Base-by-base conservation (phyloP, 2,113 vertebrate genomes). In the Ailurus styani region DNA sequence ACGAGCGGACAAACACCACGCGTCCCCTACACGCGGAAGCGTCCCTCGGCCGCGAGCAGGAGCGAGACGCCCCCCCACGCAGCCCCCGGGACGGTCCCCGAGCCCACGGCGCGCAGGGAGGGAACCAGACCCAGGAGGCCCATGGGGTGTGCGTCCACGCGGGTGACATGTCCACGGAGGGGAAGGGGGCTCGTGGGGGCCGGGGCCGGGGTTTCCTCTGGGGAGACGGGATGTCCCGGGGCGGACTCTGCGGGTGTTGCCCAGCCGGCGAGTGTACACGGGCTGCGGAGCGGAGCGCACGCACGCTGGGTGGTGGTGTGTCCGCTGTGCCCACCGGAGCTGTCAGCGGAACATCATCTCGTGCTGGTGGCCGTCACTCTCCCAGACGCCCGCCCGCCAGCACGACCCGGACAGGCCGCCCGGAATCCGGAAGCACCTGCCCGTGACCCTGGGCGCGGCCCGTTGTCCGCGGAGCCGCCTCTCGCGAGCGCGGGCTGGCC, bases 1-100 rank as follows among this genome's bases (percentile, higher is more conserved):
- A 21, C 2, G 23, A 9, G 20, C 2, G 0, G 20, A 9, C 14
- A 13, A 4, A 23, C 29, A 34, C 1, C 9, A 34, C 0, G 18
- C 11, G 6, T 27, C 52, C 54, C 3, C 9, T 15, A 29, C 20
- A 3, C 8, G 21, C 4, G 12, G 66, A 20, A 23, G 45, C 73
- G 2, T 31, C 73, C 42, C 14, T 8, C 13, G 2, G 37, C 82
- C 17, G 0, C 29, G 18, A 34, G 42, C 9, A 62, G 82, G 82
- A 62, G 37, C 20, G 0, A 14, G n/a, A n/a, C n/a, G n/a, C n/a
- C n/a, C n/a, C n/a, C n/a, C n/a, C n/a, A n/a, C n/a, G n/a, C n/a
- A n/a, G n/a, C n/a, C 79, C 68, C 54, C 2, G 4, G 10, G 23
- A 42, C 2, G 1, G 37, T 42, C 54, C 34, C 23, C 1, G 25